Evolutionary conservation across 2,888 invertebrate species (phyloP), one percentile per base, ranked within the genome.

Genomic region (Scaptomyza caliginosa): DNA sequence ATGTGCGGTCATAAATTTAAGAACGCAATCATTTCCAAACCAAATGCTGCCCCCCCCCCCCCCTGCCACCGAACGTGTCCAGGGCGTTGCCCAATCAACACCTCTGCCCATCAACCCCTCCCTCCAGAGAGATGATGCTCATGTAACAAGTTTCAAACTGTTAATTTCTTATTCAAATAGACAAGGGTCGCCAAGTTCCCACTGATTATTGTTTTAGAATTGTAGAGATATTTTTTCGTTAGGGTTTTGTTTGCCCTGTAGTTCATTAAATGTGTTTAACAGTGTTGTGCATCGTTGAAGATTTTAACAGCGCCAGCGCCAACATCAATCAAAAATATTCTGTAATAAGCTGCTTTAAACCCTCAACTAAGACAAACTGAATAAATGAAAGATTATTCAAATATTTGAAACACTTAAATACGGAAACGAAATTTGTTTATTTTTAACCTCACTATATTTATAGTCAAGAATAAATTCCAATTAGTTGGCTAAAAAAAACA

Each of bases 21-120:
- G 74, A 86, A 86, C 64, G 81, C 86, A 75, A 81, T 88, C 72
- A 71, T 74, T 74, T 69, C 67, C 36, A 10, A 56, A 42, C 59
- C 45, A n/a, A 19, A 40, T 26, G n/a, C 26, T 30, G 16, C 39
- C 30, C 43, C 40, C 32, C n/a, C 11, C 28, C 30, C 38, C 3
- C 13, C 32, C 38, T 7, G 8, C 17, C 24, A 17, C 19, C 16
- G 26, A 46, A 46, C 46, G 55, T 68, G 83, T 79, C 77, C 86
- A 79, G 81, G 81, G 88, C 81, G 81, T 82, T 82, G 88, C 88
- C 88, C 86, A 82, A 82, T 82, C 88, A 88, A 82, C 81, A 88
- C 88, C 88, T 45, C n/a, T 17, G 11, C 16, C 76, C 58, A 63
- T 79, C 58, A 63, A 48, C 58, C 83, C 39, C 58, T 11, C 45